A percentile compares a stretch with the other conserved stretches of the same genome.
Evolutionary conservation across 2,113 vertebrate genomes (phyloP).

Genomic region (Limnothrissa miodon): DNA sequence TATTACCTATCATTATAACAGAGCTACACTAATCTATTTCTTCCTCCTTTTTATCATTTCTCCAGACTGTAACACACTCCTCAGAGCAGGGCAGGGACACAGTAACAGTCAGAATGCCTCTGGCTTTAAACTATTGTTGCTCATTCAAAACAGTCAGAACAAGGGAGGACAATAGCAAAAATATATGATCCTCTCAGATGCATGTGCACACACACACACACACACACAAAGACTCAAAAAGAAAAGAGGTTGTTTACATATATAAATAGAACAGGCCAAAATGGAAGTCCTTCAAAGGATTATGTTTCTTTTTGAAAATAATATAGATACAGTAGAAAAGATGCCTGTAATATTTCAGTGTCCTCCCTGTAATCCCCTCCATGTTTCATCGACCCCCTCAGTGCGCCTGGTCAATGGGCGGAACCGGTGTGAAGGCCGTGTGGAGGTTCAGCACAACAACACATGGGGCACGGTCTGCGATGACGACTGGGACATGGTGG

Average conservation of each 20-base stretch:
- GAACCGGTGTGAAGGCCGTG: constrained; percentile 82
- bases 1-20: constrained; percentile 53
- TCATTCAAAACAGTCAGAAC: background rate
- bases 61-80: constrained; percentile 30
- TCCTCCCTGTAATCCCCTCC: background rate
- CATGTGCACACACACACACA: background rate
- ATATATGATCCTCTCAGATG: background rate
- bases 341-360: background rate
- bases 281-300: background rate
- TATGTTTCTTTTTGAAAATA: background rate
- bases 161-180: background rate
- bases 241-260: background rate
- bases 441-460: constrained; percentile 82
- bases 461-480: constrained; percentile 95
- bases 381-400: constrained; percentile 47
- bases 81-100: background rate
- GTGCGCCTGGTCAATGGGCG: constrained; percentile 84
- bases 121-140: background rate
- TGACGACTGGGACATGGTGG: constrained; percentile 94
- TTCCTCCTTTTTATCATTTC: constrained; percentile 9
- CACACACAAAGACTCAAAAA: background rate
- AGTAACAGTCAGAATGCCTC: background rate
- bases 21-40: constrained; percentile 21
- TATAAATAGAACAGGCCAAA: background rate
- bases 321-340: background rate